Evolutionary conservation across 2,113 vertebrate genomes (phyloP).

Genomic region (Pygoscelis adeliae): DNA sequence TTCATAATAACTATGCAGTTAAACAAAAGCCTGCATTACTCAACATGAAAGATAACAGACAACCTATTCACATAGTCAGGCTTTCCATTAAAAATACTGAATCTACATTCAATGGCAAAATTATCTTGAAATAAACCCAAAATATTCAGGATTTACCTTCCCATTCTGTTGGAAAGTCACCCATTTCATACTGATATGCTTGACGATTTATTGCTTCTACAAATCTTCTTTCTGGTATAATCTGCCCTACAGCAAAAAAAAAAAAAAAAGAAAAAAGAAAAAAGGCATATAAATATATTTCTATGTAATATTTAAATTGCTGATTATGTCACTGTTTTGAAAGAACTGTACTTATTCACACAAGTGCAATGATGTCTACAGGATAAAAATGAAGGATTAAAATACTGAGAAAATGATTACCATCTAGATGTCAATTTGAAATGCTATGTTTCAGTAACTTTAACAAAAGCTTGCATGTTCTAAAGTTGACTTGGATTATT

Average conservation of each 20-base stretch:
- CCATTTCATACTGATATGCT: conserved; percentile 81
- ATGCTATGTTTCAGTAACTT: background rate
- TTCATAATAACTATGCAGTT: background rate
- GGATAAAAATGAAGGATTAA: background rate
- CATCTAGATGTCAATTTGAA: background rate
- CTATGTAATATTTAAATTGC: background rate
- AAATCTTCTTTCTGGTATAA: conserved; percentile 83
- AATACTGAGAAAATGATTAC: background rate
- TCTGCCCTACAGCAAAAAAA: conserved; percentile 76
- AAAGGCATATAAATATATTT: background rate
- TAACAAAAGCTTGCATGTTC: background rate
- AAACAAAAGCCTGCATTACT: background rate
- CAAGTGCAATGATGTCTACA: background rate
- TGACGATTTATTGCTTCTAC: conserved; percentile 79
- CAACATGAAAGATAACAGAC: background rate
- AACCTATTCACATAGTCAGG: background rate
- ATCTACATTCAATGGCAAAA: background rate
- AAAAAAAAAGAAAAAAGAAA: background rate
- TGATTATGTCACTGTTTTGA: background rate
- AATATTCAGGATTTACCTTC: conserved; percentile 83
- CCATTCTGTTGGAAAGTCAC: conserved; percentile 91
- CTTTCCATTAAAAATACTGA: background rate
- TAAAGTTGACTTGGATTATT: background rate
- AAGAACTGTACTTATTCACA: background rate
- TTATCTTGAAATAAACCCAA: background rate